Evolutionary conservation across 30 jellyfish, hydroid and myxozoan genomes (phyloP).

Genomic region (Rhopilema esculentum): DNA sequence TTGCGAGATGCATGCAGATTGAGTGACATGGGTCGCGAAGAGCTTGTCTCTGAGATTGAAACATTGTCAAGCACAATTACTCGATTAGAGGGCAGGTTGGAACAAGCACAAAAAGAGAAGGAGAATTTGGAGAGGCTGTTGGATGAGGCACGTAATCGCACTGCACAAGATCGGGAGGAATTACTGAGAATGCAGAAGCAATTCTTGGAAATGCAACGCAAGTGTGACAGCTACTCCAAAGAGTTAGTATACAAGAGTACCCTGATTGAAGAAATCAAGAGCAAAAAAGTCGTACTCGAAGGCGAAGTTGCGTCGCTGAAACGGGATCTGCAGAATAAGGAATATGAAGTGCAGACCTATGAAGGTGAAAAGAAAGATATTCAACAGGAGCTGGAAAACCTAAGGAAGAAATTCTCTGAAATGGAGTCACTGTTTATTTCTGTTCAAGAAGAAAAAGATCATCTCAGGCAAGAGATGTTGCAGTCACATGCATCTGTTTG

Average conservation of each 20-base stretch:
- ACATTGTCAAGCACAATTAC: conserved; percentile 67
- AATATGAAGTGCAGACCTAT: conserved; percentile 79
- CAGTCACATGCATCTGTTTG: conserved; percentile 95
- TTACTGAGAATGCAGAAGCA: conserved; percentile 86
- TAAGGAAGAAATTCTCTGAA: conserved; percentile 81
- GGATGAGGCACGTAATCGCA: conserved; percentile 93
- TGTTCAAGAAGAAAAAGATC: conserved; percentile 96
- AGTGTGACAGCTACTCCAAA: conserved; percentile 83
- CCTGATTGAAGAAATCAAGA: conserved; percentile 85
- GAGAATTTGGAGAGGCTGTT: conserved; percentile 71
- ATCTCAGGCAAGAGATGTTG: conserved; percentile 94
- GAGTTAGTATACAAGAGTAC: conserved; percentile 78
- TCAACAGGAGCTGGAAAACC: conserved; percentile 83
- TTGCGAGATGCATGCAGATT: conserved; percentile 81
- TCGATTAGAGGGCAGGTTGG: conserved; percentile 79
- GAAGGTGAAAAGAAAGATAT: conserved; percentile 87
- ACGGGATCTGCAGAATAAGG: conserved; percentile 93
- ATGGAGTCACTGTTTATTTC: conserved; percentile 82
- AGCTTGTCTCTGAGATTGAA: conserved; percentile 81
- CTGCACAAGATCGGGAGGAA: conserved; percentile 92
- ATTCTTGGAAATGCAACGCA: conserved; percentile 88
- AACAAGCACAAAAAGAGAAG: conserved; percentile 88
- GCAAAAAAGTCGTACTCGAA: conserved; percentile 85
- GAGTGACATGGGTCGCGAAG: conserved; percentile 83
- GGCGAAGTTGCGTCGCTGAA: conserved; percentile 89